phyloP scores from a whole-genome alignment of 2,113 vertebrate species.

The Zosterops pallidus region DNA sequence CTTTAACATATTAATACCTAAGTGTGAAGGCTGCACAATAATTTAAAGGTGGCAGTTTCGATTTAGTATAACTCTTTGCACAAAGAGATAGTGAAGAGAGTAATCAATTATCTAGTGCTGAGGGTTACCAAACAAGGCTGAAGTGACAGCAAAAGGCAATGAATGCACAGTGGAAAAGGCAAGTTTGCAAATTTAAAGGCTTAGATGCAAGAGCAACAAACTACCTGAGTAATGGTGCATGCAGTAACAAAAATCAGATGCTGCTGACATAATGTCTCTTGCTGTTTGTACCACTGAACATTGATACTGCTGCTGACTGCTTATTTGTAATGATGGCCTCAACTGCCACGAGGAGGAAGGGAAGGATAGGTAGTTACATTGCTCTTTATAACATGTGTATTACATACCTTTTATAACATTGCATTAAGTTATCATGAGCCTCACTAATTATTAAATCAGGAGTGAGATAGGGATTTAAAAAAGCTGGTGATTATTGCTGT shows the following conservation, averaged over 20 bases:
- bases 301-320: neutral
- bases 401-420: neutral
- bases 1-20: neutral
- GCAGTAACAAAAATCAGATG: neutral
- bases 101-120: constrained; percentile 24
- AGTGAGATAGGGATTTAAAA: neutral
- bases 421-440: neutral
- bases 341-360: neutral
- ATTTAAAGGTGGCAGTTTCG: constrained; percentile 37
- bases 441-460: neutral
- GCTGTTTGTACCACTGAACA: neutral
- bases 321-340: neutral
- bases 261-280: neutral
- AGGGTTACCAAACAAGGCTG: constrained; percentile 13
- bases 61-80: constrained; percentile 21
- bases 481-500: neutral
- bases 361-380: neutral
- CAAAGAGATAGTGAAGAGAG: constrained; percentile 34
- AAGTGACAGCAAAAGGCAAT: constrained; percentile 28
- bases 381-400: neutral
- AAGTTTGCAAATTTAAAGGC: constrained; percentile 19
- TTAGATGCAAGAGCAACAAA: neutral
- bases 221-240: neutral
- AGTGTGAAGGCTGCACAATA: constrained; percentile 1
- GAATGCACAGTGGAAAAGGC: neutral